Evolutionary conservation across 2,113 vertebrate genomes (phyloP).

Genomic region (Tragulus kanchil): DNA sequence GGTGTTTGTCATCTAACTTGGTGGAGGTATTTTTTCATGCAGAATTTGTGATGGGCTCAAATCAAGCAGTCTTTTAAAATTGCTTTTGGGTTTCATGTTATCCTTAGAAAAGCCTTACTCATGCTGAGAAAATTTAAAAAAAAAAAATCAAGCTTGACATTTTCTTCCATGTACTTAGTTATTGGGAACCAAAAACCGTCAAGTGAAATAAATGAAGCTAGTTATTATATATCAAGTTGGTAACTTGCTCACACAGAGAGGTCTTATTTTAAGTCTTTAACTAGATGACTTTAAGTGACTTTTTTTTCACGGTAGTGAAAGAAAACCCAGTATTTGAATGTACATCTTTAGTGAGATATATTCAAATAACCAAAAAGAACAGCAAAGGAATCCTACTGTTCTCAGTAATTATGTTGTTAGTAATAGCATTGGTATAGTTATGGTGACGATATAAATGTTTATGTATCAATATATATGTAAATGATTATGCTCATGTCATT

Average conservation of each 20-base stretch:
- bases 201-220: background rate
- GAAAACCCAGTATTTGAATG: constrained; percentile 35
- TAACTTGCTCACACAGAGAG: background rate
- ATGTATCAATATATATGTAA: background rate
- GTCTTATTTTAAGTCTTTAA: constrained; percentile 63
- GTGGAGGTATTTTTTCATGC: background rate
- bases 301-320: constrained; percentile 44
- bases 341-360: constrained; percentile 49
- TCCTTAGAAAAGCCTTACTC: background rate
- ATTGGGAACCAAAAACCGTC: background rate
- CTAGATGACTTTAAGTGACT: constrained; percentile 58
- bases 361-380: constrained; percentile 30
- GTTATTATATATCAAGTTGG: background rate
- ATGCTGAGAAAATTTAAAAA: background rate
- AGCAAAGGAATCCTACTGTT: constrained; percentile 35
- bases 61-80: constrained; percentile 29
- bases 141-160: background rate
- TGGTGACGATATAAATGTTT: constrained; percentile 47
- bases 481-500: constrained; percentile 36
- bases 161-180: background rate
- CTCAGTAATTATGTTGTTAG: constrained; percentile 41
- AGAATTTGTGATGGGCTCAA: background rate
- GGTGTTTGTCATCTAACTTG: background rate
- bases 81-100: constrained; percentile 34
- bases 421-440: constrained; percentile 46